Percentiles rank a stretch among this genome's conserved stretches.
Conservation (phyloP, 2,888 invertebrate species). For the Eurytoma adleriae region DNA sequence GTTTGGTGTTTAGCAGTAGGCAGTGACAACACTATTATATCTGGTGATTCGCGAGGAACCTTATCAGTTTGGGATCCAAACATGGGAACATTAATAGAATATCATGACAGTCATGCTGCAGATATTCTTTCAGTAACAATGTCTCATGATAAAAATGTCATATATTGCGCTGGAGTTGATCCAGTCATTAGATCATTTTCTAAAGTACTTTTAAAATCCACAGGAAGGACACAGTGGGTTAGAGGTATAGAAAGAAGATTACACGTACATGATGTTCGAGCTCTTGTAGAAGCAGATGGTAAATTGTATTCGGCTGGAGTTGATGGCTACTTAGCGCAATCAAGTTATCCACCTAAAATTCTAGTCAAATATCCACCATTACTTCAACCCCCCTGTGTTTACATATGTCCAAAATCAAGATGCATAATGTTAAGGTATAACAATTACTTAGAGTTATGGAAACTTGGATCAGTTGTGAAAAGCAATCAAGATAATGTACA, state of each 20-base stretch:
- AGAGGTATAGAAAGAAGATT: slow-evolving; percentile 86
- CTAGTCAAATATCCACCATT: slow-evolving; percentile 86
- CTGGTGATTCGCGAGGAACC: slow-evolving; percentile 91
- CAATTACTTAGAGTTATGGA: slow-evolving; percentile 82
- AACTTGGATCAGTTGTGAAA: slow-evolving; percentile 76
- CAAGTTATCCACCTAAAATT: slow-evolving; percentile 83
- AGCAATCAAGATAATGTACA: slow-evolving; percentile 64
- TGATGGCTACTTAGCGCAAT: slow-evolving; percentile 87
- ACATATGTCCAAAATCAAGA: slow-evolving; percentile 78
- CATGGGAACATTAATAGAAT: slow-evolving; percentile 87
- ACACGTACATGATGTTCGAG: slow-evolving; percentile 92
- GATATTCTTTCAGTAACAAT: slow-evolving; percentile 88
- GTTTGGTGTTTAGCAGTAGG: slow-evolving; percentile 92
- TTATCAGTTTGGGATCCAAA: slow-evolving; percentile 93
- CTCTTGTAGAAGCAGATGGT: slow-evolving; percentile 81
- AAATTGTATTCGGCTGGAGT: slow-evolving; percentile 88
- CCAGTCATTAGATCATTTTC: slow-evolving; percentile 87
- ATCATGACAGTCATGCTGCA: slow-evolving; percentile 87
- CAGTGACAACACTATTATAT: slow-evolving; percentile 88
- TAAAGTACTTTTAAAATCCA: slow-evolving; percentile 79
- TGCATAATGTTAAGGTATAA: slow-evolving; percentile 77
- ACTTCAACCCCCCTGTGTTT: slow-evolving; percentile 80
- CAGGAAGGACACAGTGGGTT: slow-evolving; percentile 86
- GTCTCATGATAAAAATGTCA: slow-evolving; percentile 82
- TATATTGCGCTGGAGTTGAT: slow-evolving; percentile 90